Base-by-base conservation (phyloP, 2,888 invertebrate genomes). In the Callyntrura guangdongensis region DNA sequence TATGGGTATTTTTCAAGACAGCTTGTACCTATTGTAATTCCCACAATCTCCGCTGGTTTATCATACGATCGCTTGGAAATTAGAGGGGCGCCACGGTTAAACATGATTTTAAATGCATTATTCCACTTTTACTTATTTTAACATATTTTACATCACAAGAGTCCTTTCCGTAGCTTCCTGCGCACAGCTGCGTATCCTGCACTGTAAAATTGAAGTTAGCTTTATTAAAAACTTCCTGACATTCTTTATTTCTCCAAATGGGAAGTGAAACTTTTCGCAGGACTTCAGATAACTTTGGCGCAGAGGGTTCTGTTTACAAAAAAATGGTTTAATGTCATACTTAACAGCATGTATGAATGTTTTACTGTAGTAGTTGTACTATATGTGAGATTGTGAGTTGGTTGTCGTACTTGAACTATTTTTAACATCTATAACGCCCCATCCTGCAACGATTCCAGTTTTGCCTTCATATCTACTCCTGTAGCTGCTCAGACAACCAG, bases 251-350 rank as follows among this genome's bases (percentile, higher is more conserved):
- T 53, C 83, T 77, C 92, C 92, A 92, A 25, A 92, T 81, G 20
- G 92, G 91, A 64, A 92, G 59, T 2, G 91, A 90, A 0, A 91
- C 90, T 25, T 92, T 92, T n/a, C 91, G 49, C n/a, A 92, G 69
- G 12, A 88, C 91, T 69, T 91, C 89, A 11, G 91, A 84, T n/a
- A 91, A 22, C 17, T 88, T 91, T 22, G 88, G 88, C 61, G 79
- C 20, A 9, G 83, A 56, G 0, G 86, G 82, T n/a, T 83, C 91
- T 91, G 45, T 22, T 22, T 49, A 20, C n/a, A 86, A 61, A 45
- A 53, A 53, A 74, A 49, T 22, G n/a, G 3, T 36, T 36, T 1
- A 36, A 61, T 9, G 9, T 17, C 47, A 47, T n/a, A 53, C n/a
- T 17, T 74, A 17, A 11, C 49, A 36, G 36, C 36, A n/a, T 12